phyloP scores from a whole-genome alignment of 2,113 vertebrate species.

The Pygoscelis adeliae region DNA sequence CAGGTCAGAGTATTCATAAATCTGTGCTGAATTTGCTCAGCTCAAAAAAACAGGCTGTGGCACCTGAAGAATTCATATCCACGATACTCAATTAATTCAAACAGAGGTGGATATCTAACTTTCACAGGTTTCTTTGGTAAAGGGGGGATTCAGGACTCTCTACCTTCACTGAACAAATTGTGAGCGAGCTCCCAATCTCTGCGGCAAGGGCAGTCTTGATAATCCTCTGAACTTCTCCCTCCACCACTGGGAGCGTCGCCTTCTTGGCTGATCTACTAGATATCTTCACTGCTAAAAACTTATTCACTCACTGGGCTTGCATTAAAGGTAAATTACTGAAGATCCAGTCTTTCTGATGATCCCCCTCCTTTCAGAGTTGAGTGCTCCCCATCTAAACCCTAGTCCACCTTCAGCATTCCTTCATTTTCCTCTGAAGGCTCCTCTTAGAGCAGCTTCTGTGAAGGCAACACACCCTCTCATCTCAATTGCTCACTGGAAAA shows the following conservation, averaged over 20 bases:
- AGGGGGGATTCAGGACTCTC: background rate
- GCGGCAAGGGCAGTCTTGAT: background rate
- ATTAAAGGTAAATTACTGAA: background rate
- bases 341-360: background rate
- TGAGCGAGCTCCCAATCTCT: background rate
- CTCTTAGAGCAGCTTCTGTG: background rate
- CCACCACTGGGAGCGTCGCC: fast-evolving
- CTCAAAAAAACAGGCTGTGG: background rate
- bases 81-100: background rate
- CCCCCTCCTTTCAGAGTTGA: background rate
- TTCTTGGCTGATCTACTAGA: background rate
- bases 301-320: background rate
- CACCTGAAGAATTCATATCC: background rate
- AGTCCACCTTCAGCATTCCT: background rate
- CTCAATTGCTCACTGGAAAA: background rate
- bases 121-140: background rate
- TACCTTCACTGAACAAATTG: background rate
- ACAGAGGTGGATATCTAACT: background rate
- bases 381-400: background rate
- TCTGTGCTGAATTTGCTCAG: background rate
- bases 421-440: background rate
- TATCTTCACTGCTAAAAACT: background rate
- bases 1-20: background rate
- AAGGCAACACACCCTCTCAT: background rate
- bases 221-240: background rate